Evolutionary conservation across 1,140 invertebrate genomes (phyloP), one percentile per base, ranked within the genome.

Genomic region (Nymphalis io): DNA sequence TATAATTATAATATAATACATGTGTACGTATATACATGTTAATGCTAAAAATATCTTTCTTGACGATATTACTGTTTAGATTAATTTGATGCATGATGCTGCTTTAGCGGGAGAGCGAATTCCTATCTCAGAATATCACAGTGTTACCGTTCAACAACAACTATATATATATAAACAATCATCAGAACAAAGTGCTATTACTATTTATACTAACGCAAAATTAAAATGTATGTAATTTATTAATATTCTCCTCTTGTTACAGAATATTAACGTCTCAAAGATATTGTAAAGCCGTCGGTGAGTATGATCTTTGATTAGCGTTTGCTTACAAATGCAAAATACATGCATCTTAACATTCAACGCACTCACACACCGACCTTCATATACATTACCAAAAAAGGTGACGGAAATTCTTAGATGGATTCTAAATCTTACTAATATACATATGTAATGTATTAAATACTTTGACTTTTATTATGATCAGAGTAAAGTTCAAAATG

Each of bases 401-500:
- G 51, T 12, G 15, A 55, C 51, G 51, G 51, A 55, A 55, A 55
- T 15, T 51, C 46, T 51, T 51, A 51, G 46, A 23, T 13, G 5
- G 51, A 55, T 55, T 51, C 51, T 55, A 55, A 55, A 55, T 27
- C 21, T 12, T 27, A 21, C 51, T 0, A 51, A 51, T 51, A 20
- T 51, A 51, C 1, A 51, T 8, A 51, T n/a, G 21, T 11, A n/a
- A 23, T 10, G 15, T 15, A 13, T 1, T 10, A 11, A 21, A 53
- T 23, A 13, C 23, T 23, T 55, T 59, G 16, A 59, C n/a, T 18
- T n/a, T 40, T 59, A 38, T 59, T 55, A 13, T 48, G 13, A 6
- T 2, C 10, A 18, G 33, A n/a, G 11, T 74, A 74, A 55, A 63
- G 66, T 72, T 62, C 18, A 64, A 44, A 70, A 66, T 68, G 42